Evolutionary conservation across 1,140 invertebrate species (phyloP).

Genomic region (Drosophila gunungcola): DNA sequence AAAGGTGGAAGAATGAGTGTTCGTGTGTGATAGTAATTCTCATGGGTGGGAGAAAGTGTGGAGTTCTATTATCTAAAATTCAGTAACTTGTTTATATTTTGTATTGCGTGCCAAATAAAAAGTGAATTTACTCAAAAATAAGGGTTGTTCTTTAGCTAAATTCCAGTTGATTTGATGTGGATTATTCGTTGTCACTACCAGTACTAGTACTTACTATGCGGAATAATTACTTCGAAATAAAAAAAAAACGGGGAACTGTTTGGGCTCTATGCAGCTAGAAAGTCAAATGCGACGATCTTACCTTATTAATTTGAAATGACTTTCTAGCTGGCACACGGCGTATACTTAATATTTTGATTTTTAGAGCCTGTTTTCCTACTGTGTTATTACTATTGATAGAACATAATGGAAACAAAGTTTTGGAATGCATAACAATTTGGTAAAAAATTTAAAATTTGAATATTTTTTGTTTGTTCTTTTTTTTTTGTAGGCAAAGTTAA

Average conservation of each 20-base stretch:
- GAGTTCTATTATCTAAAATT: constrained; percentile 67
- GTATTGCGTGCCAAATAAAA: constrained; percentile 77
- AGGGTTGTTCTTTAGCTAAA: constrained; percentile 44
- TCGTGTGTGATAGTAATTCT: constrained; percentile 35
- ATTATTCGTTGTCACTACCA: constrained; percentile 42
- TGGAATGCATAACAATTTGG: constrained; percentile 69
- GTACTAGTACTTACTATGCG: constrained; percentile 51
- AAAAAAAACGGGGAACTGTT: constrained; percentile 7
- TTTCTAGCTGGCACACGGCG: constrained; percentile 44
- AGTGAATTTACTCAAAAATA: constrained; percentile 70
- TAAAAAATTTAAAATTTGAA: constrained; percentile 61
- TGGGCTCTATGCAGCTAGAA: constrained; percentile 41
- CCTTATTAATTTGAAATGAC: constrained; percentile 48
- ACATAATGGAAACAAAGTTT: constrained; percentile 46
- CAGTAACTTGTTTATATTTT: constrained; percentile 49
- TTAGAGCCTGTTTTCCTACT: constrained; percentile 40
- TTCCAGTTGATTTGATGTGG: constrained; percentile 33
- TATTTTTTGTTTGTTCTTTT: constrained; percentile 15
- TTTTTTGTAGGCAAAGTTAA: constrained; percentile 78
- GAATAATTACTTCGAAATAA: constrained; percentile 25
- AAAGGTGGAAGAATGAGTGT: constrained; percentile 23
- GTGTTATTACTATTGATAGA: constrained; percentile 48
- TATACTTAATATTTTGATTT: constrained; percentile 40
- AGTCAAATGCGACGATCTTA: constrained; percentile 35
- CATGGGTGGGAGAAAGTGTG: constrained; percentile 22